Evolutionary conservation across 92 coral and sea anemone species (phyloP), one percentile per base, ranked within the genome.

Genomic region (Parazoanthus darwini): DNA sequence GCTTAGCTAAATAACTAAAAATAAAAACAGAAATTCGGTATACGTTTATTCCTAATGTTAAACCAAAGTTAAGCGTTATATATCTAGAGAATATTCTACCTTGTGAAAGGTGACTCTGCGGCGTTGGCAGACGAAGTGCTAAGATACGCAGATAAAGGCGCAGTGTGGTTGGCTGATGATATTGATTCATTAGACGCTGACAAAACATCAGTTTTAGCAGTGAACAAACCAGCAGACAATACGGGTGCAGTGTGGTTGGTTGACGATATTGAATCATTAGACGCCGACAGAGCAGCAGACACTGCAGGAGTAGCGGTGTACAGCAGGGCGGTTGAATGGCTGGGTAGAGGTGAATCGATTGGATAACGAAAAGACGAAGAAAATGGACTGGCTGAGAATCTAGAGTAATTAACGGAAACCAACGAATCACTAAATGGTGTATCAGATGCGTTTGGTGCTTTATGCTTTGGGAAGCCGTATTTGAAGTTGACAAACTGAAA

Each of bases 401-500:
- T 42, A 22, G 77, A 66, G 42, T 16, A 13, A 50, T 79, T 79
- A 5, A 35, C 75, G 29, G 74, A 42, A 20, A 26, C 37, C n/a
- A 48, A 71, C 46, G 75, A 13, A 18, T 35, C 42, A 43, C 14
- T 13, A 20, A 50, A 8, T 33, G 77, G 38, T 39, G 50, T 50
- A 42, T 82, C 63, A 13, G 77, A 39, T 6, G 48, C 29, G 38
- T 42, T 44, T 25, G 77, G n/a, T 1, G 33, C 29, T n/a, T 42
- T 22, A 22, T 43, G 26, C 54, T 22, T 44, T 48, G 36, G 18
- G 26, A 80, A 67, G 42, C 67, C 14, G 8, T 58, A 14, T 39
- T 56, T 46, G 59, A 71, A 84, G 44, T 44, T 84, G 48, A 18
- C 87, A 29, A 44, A 6, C 65, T 84, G 78, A 71, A 84, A 84